These are phyloP conservation scores for Rotaria magnacalcarata DNA, from an alignment of 2,888 invertebrate genomes.

Conservation along the genomic window DNA sequence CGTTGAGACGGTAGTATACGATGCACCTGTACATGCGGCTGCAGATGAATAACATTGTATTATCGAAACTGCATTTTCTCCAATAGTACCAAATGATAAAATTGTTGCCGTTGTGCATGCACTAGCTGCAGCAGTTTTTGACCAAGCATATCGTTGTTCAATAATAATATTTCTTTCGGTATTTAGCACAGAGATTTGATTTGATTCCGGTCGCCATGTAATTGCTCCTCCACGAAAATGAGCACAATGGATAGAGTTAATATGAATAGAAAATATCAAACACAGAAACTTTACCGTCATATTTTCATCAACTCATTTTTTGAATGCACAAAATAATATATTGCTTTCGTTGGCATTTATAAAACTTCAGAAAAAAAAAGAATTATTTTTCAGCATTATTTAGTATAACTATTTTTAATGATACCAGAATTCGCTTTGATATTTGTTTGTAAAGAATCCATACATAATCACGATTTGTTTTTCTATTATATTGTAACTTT, in stretches of 20 bases:
- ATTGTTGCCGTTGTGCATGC: not conserved
- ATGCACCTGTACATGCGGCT: not conserved
- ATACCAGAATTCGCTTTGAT: no score
- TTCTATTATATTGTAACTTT: no score
- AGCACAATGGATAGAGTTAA: not conserved
- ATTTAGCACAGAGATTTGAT: not conserved
- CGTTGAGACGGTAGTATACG: not conserved
- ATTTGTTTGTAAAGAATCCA: no score
- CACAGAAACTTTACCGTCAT: no score
- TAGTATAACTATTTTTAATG: no score
- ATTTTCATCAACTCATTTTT: no score
- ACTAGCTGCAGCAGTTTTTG: not conserved
- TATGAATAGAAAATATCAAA: not conserved
- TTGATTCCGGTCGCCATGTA: not conserved
- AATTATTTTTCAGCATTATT: no score
- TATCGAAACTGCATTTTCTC: not conserved
- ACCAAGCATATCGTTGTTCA: not conserved
- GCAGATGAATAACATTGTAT: not conserved
- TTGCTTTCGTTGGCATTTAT: no score
- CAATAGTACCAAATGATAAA: not conserved
- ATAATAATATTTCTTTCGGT: not conserved
- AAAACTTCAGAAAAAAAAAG: no score
- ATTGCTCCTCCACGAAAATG: not conserved
- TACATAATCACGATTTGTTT: no score
- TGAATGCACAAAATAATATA: no score